Evolutionary conservation across 2,797 vertebrate species (phyloP), one percentile per base, ranked within the genome.

Genomic region (Potorous gilbertii): DNA sequence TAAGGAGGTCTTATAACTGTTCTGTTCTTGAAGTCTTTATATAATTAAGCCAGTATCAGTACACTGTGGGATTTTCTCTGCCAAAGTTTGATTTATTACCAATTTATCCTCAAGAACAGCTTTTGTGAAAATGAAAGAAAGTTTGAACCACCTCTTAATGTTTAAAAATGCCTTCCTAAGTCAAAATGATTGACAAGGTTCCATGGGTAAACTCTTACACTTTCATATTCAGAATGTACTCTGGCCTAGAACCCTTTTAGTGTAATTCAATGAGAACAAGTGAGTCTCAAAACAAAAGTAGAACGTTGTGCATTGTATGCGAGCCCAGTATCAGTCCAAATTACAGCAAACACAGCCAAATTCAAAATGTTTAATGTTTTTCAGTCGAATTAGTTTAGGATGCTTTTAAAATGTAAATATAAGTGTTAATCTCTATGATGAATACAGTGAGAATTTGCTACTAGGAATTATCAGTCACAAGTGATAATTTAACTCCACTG

Each of bases 391-490:
- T 97, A 97, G 98, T 98, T 98, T 97, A 96, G 18, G 95, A n/a
- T 96, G 95, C 3, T 92, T 97, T 97, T 96, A 92, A 93, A 97
- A 87, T 96, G 21, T 97, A 59, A 98, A 96, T 97, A 91, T 93
- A 97, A 97, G 81, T 93, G 90, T 97, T 98, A 96, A 96, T 97
- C 55, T 97, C 55, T 31, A 27, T 97, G 62, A 98, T 96, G 91
- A 98, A 97, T 97, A 96, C 27, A 95, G 92, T 91, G 95, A 95
- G 93, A 96, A 91, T 97, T 98, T 98, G 94, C 94, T 98, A 56
- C 90, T 92, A 27, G 97, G 90, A 98, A 98, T 97, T 92, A 96
- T 96, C 91, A 98, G 29, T 96, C 96, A 97, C 91, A 96, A 96
- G 66, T 94, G 59, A 90, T 98, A 96, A 98, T 98, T 98, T 97